phyloP scores from a whole-genome alignment of 1,140 invertebrate genomes.

The Steinernema khuongi region DNA sequence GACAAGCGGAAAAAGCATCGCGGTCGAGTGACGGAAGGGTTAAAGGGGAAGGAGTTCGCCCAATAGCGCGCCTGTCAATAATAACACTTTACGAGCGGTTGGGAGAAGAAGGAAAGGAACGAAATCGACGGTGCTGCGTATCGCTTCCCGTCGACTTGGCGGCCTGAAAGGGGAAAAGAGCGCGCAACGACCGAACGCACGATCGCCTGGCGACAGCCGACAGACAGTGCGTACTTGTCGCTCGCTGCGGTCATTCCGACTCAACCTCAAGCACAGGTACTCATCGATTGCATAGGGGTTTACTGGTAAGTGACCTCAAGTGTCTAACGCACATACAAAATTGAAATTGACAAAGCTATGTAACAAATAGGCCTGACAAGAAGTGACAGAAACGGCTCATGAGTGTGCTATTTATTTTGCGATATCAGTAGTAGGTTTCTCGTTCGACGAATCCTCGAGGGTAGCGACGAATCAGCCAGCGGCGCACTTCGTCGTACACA shows the following conservation, averaged over 20 bases:
- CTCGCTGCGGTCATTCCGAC: neutral
- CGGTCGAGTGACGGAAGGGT: neutral
- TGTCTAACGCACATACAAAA: too few relatives aligned
- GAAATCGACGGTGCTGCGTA: neutral
- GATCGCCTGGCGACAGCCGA: neutral
- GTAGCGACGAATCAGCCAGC: constrained; percentile 60
- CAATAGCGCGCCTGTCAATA: constrained; percentile 15
- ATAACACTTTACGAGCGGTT: neutral
- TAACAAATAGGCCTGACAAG: too few relatives aligned
- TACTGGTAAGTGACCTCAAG: neutral
- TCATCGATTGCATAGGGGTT: neutral
- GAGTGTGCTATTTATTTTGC: constrained; percentile 66
- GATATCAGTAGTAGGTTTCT: constrained; percentile 66
- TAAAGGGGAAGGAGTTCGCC: constrained; percentile 4
- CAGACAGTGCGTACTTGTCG: neutral
- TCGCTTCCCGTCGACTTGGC: neutral
- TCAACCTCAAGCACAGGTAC: neutral
- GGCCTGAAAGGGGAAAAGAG: neutral
- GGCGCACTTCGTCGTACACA: constrained; percentile 75
- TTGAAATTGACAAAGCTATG: too few relatives aligned
- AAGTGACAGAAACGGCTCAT: too few relatives aligned
- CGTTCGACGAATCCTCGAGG: constrained; percentile 63
- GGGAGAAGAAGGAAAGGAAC: neutral
- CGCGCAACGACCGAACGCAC: neutral
- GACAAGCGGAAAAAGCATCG: constrained; percentile 5